These are phyloP conservation scores for Urosaurus nigricauda DNA, from an alignment of 2,797 vertebrate species.

Conservation along the genomic window DNA sequence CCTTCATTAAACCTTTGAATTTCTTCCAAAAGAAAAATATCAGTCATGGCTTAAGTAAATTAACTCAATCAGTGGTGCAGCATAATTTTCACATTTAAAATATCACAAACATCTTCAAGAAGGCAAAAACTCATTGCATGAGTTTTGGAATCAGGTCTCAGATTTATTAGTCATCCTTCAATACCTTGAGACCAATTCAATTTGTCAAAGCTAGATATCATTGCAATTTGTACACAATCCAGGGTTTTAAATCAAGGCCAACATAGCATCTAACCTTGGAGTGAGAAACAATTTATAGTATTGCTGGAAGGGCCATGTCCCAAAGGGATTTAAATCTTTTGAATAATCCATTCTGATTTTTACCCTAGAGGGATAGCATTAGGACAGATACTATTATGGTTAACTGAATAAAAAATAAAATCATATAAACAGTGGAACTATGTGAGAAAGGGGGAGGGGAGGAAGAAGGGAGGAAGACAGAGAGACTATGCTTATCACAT, in stretches of 20 bases:
- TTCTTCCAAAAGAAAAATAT: conserved; percentile 40
- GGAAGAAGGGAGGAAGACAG: neutral
- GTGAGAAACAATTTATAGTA: conserved; percentile 72
- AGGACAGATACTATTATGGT: conserved; percentile 58
- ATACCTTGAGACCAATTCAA: conserved; percentile 76
- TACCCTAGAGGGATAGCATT: conserved; percentile 52
- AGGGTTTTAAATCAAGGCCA: conserved; percentile 78
- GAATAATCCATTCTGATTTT: conserved; percentile 72
- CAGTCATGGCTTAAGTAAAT: conserved; percentile 57
- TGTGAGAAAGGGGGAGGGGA: conserved; percentile 3
- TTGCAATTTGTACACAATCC: conserved; percentile 73
- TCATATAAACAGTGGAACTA: neutral
- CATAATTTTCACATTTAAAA: conserved; percentile 68
- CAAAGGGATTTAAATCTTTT: conserved; percentile 76
- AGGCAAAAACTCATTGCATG: conserved; percentile 43
- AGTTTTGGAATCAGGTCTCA: conserved; percentile 69
- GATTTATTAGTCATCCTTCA: conserved; percentile 78
- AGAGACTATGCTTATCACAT: neutral
- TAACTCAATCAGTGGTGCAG: conserved; percentile 60
- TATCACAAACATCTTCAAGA: conserved; percentile 61
- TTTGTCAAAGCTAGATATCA: conserved; percentile 76
- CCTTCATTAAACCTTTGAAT: conserved; percentile 56
- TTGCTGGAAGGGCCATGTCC: conserved; percentile 64
- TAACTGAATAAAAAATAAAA: conserved; percentile 62
- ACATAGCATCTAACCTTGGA: conserved; percentile 71